These are phyloP conservation scores for Trypoxylon attenuatum DNA, from an alignment of 2,888 invertebrate species.

Conservation along the genomic window DNA sequence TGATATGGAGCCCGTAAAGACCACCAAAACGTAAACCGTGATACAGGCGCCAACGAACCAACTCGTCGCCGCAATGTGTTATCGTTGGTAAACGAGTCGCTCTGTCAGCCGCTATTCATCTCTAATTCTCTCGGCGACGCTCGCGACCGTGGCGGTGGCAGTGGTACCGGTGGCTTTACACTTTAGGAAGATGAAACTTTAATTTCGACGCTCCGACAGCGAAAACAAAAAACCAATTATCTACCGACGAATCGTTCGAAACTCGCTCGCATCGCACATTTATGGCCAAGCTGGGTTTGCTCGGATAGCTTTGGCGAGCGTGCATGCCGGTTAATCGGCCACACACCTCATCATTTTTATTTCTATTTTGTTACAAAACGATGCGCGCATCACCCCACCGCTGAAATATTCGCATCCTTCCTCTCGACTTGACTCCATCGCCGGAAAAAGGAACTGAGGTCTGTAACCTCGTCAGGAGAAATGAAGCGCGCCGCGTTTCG, in stretches of 20 bases:
- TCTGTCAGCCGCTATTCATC: slow-evolving; percentile 52
- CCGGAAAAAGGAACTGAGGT: no score
- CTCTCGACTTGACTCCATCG: neutral
- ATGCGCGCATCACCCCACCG: neutral
- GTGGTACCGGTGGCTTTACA: slow-evolving; percentile 11
- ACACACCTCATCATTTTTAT: slow-evolving; percentile 39
- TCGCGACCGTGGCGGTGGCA: neutral
- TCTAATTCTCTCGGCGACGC: slow-evolving; percentile 41
- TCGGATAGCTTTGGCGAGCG: neutral
- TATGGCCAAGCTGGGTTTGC: no score
- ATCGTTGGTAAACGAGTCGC: slow-evolving; percentile 54
- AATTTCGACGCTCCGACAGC: slow-evolving; percentile 31
- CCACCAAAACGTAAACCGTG: slow-evolving; percentile 55
- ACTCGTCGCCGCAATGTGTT: slow-evolving; percentile 56
- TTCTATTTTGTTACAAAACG: neutral
- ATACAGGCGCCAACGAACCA: slow-evolving; percentile 56
- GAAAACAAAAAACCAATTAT: slow-evolving; percentile 40
- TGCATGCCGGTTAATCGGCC: slow-evolving; percentile 26
- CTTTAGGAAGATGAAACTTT: slow-evolving; percentile 55
- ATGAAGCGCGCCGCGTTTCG: neutral
- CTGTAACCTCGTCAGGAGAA: neutral
- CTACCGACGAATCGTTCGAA: slow-evolving; percentile 23
- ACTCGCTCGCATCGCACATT: slow-evolving; percentile 14
- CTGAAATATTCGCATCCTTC: neutral
- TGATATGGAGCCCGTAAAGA: slow-evolving; percentile 50